Base-by-base conservation (phyloP, 2,888 invertebrate genomes). In the Linyphia triangularis region DNA sequence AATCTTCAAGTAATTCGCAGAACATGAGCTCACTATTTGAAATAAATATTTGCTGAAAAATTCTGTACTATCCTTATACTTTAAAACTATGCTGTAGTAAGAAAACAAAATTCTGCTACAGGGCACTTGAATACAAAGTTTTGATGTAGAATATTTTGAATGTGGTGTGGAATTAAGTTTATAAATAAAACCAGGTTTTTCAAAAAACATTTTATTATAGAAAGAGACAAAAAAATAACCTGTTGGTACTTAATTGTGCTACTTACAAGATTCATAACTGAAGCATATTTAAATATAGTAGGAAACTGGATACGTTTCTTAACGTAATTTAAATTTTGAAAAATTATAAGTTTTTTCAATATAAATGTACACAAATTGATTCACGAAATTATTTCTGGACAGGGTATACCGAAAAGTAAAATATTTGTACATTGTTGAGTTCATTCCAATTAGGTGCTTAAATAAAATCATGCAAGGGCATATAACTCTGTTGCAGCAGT, bases 191-290 rank as follows among this genome's bases (percentile, higher is more conserved):
- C 43, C 16, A 40, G 24, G 43, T 43, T 43, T 43, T 28, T 7
- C 22, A 69, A 43, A 67, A 51, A 51, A 57, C 33, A 40, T 72
- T 85, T 85, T 85, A 85, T 85, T 85, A 88, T 65, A 65, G 70
- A 70, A 79, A 63, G 59, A 57, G 77, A 85, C 37, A 70, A 70
- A 57, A 70, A 63, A 30, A 22, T 72, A 30, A 78, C 43, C 61
- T 40, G 30, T 77, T n/a, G 61, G 43, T 72, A 63, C 26, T 22
- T 10, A 33, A 51, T 69, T 28, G 85, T 69, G 59, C 75, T 88
- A 81, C 67, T 75, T 81, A 81, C 81, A 81, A 73, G 22, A 37
- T 28, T 67, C 86, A 69, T 81, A 88, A 81, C 79, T 75, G 81
- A 69, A n/a, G n/a, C 86, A 81, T n/a, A n/a, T n/a, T n/a, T n/a